A percentile compares a stretch with the other conserved stretches of the same genome.
Conservation (phyloP, 1,140 invertebrate species). For the Lanistes nyassanus region DNA sequence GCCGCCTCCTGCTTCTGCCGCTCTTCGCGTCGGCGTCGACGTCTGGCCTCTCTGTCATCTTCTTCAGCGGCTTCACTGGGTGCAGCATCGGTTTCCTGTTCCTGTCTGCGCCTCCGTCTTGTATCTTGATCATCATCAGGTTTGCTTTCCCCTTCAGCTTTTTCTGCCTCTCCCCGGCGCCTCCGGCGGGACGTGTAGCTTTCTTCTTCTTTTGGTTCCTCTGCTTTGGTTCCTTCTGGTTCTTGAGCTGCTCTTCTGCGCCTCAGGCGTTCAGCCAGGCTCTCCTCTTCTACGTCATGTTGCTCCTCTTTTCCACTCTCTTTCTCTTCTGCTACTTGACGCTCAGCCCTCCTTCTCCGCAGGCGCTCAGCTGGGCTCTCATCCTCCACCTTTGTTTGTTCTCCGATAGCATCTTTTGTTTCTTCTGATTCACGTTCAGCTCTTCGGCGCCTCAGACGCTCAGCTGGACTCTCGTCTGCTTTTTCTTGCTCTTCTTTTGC, state of each 20-base stretch:
- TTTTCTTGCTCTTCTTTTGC: conserved; percentile 24
- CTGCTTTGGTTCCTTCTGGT: conserved; percentile 16
- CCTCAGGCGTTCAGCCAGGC: not conserved
- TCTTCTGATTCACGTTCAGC: conserved; percentile 10
- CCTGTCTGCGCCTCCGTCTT: no score
- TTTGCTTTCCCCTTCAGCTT: not conserved
- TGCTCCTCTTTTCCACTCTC: conserved; percentile 26
- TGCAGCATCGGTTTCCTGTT: no score
- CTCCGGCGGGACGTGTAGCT: not conserved
- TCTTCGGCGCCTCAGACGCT: conserved; percentile 17
- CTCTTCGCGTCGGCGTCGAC: conserved; percentile 30
- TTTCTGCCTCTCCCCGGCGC: not conserved
- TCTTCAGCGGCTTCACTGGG: conserved; percentile 12
- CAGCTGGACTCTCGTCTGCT: conserved; percentile 7
- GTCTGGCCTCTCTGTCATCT: conserved; percentile 27
- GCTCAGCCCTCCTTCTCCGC: conserved; percentile 30
- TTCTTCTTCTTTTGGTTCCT: conserved; percentile 9
- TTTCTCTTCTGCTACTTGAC: conserved; percentile 24
- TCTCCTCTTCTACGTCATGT: conserved; percentile 10
- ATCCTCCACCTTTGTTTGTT: conserved; percentile 27
- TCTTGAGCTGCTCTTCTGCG: not conserved
- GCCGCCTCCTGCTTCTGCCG: conserved; percentile 26
- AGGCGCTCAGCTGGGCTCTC: conserved; percentile 26
- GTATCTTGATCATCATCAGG: no score
- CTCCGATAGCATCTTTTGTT: no score